Evolutionary conservation across 2,888 invertebrate genomes (phyloP).

Genomic region (Brachylomia viminalis): DNA sequence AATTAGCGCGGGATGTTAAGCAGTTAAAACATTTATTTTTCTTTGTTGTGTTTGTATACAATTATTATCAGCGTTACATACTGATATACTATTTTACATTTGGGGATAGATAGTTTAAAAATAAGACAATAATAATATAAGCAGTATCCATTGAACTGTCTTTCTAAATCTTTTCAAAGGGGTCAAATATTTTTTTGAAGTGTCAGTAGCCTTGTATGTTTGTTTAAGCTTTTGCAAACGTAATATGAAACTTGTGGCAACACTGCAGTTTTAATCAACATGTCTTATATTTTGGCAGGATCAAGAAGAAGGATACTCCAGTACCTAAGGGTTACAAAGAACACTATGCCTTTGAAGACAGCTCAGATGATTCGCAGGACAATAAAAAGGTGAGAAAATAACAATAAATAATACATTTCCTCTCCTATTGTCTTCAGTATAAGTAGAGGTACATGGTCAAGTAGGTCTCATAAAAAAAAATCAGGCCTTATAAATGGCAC

Average conservation of each 20-base stretch:
- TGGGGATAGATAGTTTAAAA: slow-evolving; percentile 7
- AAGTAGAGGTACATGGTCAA: neutral
- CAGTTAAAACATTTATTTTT: slow-evolving; percentile 11
- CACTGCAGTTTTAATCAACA: slow-evolving; percentile 12
- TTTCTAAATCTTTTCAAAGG: neutral
- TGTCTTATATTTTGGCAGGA: slow-evolving; percentile 79
- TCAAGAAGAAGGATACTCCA: slow-evolving; percentile 91
- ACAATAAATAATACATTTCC: neutral
- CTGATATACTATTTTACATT: neutral
- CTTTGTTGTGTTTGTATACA: slow-evolving; percentile 11
- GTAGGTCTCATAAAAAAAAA: neutral
- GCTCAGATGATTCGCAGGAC: slow-evolving; percentile 88
- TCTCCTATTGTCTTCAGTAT: neutral
- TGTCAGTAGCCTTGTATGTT: neutral
- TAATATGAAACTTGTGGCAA: neutral
- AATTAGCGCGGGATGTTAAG: slow-evolving; percentile 46
- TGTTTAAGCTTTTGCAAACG: slow-evolving; percentile 6
- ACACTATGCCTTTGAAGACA: slow-evolving; percentile 88
- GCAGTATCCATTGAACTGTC: neutral
- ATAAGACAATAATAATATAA: neutral
- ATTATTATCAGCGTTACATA: slow-evolving; percentile 13
- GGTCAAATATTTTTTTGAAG: neutral
- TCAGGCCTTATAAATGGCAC: neutral
- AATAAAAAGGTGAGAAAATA: slow-evolving; percentile 76
- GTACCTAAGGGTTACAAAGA: slow-evolving; percentile 89